Evolutionary conservation across 2,888 invertebrate species (phyloP), one percentile per base, ranked within the genome.

Genomic region (Andrena dorsata): DNA sequence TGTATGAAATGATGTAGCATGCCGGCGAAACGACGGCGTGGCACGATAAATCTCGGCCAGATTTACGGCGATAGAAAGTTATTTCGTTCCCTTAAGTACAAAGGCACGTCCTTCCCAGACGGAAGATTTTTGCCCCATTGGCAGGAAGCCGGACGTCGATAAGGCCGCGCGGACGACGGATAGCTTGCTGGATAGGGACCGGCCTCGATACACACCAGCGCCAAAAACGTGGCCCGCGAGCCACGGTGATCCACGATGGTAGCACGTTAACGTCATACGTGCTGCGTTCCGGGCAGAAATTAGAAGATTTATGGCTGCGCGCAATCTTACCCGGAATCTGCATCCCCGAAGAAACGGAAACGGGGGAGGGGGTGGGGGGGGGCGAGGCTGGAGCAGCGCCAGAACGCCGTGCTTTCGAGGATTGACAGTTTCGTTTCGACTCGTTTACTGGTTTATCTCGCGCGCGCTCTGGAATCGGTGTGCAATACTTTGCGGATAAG

Each of bases 41-140:
- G 77, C 8, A 47, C 72, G 72, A 83, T 81, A 76, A 83, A 83
- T 83, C 82, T 47, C 58, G 30, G 61, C 23, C 68, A 47, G 82
- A 76, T 76, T 76, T 76, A 76, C 51, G 60, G 65, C 72, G 82
- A 69, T 79, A 75, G 49, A 64, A 66, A 78, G 84, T 77, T 76
- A 76, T 86, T 86, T 86, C 81, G 72, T 56, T 70, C 81, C 49
- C 60, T 68, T 81, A 82, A 81, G 70, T 63, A 75, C 80, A 47
- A 53, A 66, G 80, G 63, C 81, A 28, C 64, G 68, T 72, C 51
- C 32, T 26, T 35, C n/a, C 23, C 41, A 8, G 49, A 8, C 30
- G 41, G 61, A n/a, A 1, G 58, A 82, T 68, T 72, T 80, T 82
- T 64, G 10, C 56, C 0, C 56, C 23, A 26, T 20, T 2, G 3